Conservation (phyloP, 2,888 invertebrate species). For the Acleris cristana region DNA sequence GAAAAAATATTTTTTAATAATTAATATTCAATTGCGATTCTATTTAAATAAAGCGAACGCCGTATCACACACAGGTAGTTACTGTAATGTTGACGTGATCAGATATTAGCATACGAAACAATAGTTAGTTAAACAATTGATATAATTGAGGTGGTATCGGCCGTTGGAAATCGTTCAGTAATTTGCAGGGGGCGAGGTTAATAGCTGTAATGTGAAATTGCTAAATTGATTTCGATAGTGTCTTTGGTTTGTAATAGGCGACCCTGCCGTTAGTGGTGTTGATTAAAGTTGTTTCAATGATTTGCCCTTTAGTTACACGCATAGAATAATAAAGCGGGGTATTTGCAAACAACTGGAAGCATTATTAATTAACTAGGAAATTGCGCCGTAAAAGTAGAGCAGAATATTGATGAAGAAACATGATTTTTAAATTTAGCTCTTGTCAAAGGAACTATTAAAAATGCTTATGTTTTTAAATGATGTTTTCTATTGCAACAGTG, state of each 20-base stretch:
- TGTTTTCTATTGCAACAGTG: too few species aligned
- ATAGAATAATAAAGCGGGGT: background rate
- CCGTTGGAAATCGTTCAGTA: conserved; percentile 36
- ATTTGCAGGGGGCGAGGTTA: conserved; percentile 40
- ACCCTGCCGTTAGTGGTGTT: conserved; percentile 10
- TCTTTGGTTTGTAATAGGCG: conserved; percentile 30
- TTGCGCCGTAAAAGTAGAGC: too few species aligned
- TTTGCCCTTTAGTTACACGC: background rate
- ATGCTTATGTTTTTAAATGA: too few species aligned
- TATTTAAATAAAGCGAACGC: conserved; percentile 12
- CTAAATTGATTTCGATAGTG: conserved; percentile 44
- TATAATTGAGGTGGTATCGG: conserved; percentile 50
- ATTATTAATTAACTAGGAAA: too few species aligned
- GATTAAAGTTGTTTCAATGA: conserved; percentile 14
- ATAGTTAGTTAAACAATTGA: conserved; percentile 56
- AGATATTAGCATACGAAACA: conserved; percentile 43
- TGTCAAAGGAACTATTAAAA: too few species aligned
- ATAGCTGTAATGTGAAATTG: conserved; percentile 61
- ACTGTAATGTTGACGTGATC: conserved; percentile 32
- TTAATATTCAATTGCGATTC: background rate
- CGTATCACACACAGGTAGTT: background rate
- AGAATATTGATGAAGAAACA: too few species aligned
- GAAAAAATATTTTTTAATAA: background rate
- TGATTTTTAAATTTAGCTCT: too few species aligned
- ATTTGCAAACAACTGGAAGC: background rate